Evolutionary conservation across 1,140 invertebrate species (phyloP).

Genomic region (Temnothorax nylanderi): DNA sequence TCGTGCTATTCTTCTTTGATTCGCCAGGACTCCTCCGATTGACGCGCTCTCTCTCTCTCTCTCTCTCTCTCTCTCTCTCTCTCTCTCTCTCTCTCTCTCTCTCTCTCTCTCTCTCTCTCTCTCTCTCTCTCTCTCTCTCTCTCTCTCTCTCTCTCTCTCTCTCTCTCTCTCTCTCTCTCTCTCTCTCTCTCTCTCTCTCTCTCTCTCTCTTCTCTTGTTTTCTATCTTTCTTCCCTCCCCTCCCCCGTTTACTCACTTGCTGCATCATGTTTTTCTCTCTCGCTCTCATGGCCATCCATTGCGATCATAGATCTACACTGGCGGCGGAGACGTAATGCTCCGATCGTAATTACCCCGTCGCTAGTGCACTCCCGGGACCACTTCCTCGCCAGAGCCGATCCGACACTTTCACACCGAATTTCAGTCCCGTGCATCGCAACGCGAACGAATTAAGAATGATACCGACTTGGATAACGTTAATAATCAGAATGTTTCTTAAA

Average conservation of each 20-base stretch:
- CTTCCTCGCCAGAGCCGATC: constrained; percentile 66
- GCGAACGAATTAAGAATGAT: neutral
- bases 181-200: constrained; percentile 10
- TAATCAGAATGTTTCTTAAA: neutral
- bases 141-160: constrained; percentile 16
- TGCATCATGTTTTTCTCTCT: constrained; percentile 17
- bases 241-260: neutral
- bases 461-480: neutral
- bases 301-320: constrained; percentile 79
- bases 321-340: constrained; percentile 67
- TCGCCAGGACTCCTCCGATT: constrained; percentile 29
- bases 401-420: constrained; percentile 61
- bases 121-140: constrained; percentile 12
- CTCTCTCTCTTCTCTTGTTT: neutral
- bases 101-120: neutral
- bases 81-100: neutral
- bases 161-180: constrained; percentile 1
- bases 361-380: constrained; percentile 78
- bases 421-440: constrained; percentile 21
- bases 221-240: neutral
- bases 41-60: neutral
- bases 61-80: neutral
- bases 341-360: constrained; percentile 80
- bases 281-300: constrained; percentile 71
- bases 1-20: constrained; percentile 67